Evolutionary conservation across 2,113 vertebrate species (phyloP), one percentile per base, ranked within the genome.

Genomic region (Cavia porcellus): DNA sequence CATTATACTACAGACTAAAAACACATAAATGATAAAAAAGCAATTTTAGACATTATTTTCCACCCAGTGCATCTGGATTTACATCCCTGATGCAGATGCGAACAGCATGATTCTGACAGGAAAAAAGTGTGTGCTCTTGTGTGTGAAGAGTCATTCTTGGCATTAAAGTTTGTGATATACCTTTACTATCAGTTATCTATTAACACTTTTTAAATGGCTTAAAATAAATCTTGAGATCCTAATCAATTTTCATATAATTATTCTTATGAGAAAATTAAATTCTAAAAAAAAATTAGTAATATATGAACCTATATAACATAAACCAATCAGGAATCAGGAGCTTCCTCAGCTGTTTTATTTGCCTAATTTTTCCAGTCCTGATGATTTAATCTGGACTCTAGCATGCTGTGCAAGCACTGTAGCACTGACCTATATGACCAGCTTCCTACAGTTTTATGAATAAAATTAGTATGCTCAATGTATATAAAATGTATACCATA

Each of bases 401-500:
- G 15, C 2, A 9, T 30, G 17, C 25, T 47, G 15, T 14, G 72
- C 13, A 61, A 45, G 42, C 13, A n/a, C 32, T 38, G 32, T 80
- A 50, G 42, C 32, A 24, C 32, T 2, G 57, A 79, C 3, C 12
- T 35, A 4, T 12, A 62, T 35, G 12, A 7, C 30, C 12, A 47
- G 57, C 12, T 24, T 22, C 7, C 25, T 92, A 2, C 32, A 90
- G 38, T 66, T 97, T 62, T 84, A 89, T 86, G 45, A 96, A 97
- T 90, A 20, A 50, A 0, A 2, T 70, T 96, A 97, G 95, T 96
- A 95, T 95, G 61, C 82, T 57, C 22, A 59, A 42, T 24, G 0
- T 0, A 96, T 66, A 95, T 75, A 94, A 97, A 96, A 79, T 38
- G 28, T 61, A 55, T 1, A 42, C 87, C 42, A 88, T 95, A 92